Evolutionary conservation across 2,888 invertebrate species (phyloP), one percentile per base, ranked within the genome.

Genomic region (Catocala sponsa): DNA sequence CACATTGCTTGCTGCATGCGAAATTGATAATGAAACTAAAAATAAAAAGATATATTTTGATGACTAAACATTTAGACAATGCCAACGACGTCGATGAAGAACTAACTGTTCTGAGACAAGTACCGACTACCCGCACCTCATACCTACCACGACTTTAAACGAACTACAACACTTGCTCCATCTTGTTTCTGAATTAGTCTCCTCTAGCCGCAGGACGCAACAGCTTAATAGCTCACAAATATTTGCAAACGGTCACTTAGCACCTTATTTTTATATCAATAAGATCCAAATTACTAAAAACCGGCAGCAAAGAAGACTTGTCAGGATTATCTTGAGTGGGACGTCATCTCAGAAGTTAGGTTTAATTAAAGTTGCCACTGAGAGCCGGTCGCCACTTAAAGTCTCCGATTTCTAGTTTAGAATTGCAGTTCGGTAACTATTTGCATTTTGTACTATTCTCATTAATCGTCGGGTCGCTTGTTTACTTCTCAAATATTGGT

Each of bases 281-380:
- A 83, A 73, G 77, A 81, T 65, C 65, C 46, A 74, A 25, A 76
- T 59, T 79, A 13, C 43, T n/a, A 41, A 32, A 41, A 12, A 57
- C 13, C 15, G 46, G 32, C 4, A 12, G 47, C 54, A 43, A 43
- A 56, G 25, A 56, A 35, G 64, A 71, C 72, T 76, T 73, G 79
- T 65, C 66, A 73, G 81, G 84, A 86, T 90, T 88, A 91, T 89
- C 87, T 89, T 76, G 82, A 87, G 82, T 81, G 79, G 87, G 87
- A 82, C 88, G 89, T 89, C 90, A 89, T 90, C 90, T 89, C 85
- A 81, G 84, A 90, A 90, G 90, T 91, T 90, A 86, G 86, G 86
- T 90, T 91, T 91, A 91, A 91, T 91, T 91, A 91, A 91, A 91
- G 87, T 91, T 88, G 86, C 80, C 83, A 84, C 83, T 74, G 82